Percentiles rank a stretch among this genome's conserved stretches.
phyloP scores from a whole-genome alignment of 2,888 invertebrate species.

The Automeris io region DNA sequence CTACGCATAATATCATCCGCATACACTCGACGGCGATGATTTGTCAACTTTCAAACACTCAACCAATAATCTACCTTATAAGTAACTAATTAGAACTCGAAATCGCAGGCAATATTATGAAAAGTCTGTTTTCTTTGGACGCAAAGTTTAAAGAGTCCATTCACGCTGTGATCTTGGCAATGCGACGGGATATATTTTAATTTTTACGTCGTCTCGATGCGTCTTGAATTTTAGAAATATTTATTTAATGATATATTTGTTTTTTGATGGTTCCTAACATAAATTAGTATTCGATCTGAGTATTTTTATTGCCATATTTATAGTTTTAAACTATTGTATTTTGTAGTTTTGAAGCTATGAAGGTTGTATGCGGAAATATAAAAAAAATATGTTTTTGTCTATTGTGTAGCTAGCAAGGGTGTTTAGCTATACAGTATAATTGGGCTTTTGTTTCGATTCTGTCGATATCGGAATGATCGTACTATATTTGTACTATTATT shows the following conservation, averaged over 20 bases:
- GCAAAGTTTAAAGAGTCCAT: slow-evolving; percentile 44
- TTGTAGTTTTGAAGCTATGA: not conserved
- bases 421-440: too few relatives aligned
- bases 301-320: not conserved
- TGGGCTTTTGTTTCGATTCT: too few relatives aligned
- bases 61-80: slow-evolving; percentile 25
- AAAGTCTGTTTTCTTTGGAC: slow-evolving; percentile 43
- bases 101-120: slow-evolving; percentile 7
- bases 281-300: not conserved
- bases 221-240: not conserved
- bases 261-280: not conserved
- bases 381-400: not conserved
- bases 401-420: not conserved
- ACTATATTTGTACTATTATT: too few relatives aligned
- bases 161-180: slow-evolving; percentile 43
- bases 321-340: not conserved
- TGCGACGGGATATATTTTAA: slow-evolving; percentile 12
- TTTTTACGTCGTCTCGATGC: slow-evolving; percentile 3
- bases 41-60: slow-evolving; percentile 51
- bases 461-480: too few relatives aligned
- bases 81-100: slow-evolving; percentile 9
- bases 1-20: slow-evolving; percentile 70
- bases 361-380: not conserved
- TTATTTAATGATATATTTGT: not conserved
- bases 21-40: slow-evolving; percentile 61